These are phyloP conservation scores for Trichogramma pretiosum DNA, from an alignment of 1,140 invertebrate genomes.

Conservation along the genomic window DNA sequence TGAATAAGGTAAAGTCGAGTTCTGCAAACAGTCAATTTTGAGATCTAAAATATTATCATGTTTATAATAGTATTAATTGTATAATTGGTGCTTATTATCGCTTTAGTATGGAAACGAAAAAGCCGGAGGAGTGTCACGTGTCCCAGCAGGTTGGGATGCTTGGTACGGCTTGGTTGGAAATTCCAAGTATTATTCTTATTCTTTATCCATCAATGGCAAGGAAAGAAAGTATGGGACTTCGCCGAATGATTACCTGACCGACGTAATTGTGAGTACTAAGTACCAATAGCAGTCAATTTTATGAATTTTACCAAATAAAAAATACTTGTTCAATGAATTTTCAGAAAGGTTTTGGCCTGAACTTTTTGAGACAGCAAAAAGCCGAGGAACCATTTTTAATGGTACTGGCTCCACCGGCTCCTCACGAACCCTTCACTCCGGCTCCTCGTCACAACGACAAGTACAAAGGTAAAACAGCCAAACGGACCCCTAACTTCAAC, in stretches of 20 bases:
- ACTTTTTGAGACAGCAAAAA: conserved; percentile 47
- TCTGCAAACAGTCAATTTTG: too few relatives aligned
- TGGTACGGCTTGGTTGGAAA: conserved; percentile 76
- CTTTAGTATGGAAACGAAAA: conserved; percentile 53
- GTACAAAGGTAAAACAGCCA: conserved; percentile 54
- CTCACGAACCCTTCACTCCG: conserved; percentile 75
- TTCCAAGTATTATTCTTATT: conserved; percentile 82
- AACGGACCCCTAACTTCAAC: conserved; percentile 69
- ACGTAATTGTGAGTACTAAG: conserved; percentile 68
- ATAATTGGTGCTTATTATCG: conserved; percentile 5
- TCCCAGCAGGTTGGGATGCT: conserved; percentile 74
- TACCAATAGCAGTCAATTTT: neutral
- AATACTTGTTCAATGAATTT: too few relatives aligned
- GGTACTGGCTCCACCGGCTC: conserved; percentile 73
- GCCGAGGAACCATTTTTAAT: conserved; percentile 62
- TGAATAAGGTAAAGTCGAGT: conserved; percentile 67
- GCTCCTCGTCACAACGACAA: conserved; percentile 58
- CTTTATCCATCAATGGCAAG: conserved; percentile 72
- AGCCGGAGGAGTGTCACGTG: conserved; percentile 52
- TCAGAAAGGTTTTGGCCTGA: conserved; percentile 48
- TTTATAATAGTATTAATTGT: neutral
- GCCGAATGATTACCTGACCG: conserved; percentile 66
- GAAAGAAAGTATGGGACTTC: conserved; percentile 48
- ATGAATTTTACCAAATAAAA: too few relatives aligned
- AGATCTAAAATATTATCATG: neutral